These are phyloP conservation scores for Listronotus oregonensis DNA, from an alignment of 1,140 invertebrate genomes.

Conservation along the genomic window DNA sequence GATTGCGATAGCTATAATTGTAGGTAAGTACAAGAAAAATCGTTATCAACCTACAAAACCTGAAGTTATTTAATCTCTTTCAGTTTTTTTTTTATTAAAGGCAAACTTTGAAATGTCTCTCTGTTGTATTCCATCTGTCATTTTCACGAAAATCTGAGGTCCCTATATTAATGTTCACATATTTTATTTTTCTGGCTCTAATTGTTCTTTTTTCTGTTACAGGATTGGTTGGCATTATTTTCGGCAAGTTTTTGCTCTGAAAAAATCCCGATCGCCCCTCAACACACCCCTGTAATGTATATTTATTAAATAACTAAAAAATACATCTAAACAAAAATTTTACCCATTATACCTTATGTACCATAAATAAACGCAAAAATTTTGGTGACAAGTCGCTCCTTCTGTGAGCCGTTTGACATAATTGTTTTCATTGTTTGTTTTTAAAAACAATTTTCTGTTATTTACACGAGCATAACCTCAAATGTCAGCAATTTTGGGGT, in stretches of 20 bases:
- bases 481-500: too few relatives aligned
- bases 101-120: too few relatives aligned
- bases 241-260: conserved; percentile 54
- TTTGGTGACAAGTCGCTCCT: conserved; percentile 15
- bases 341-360: conserved; percentile 40
- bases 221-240: conserved; percentile 48
- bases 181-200: neutral
- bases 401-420: neutral
- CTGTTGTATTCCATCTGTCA: too few relatives aligned
- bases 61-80: conserved; percentile 2
- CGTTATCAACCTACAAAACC: too few relatives aligned
- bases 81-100: neutral
- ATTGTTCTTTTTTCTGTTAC: conserved; percentile 35
- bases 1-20: conserved; percentile 39
- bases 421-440: neutral
- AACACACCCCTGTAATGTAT: conserved; percentile 46
- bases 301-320: conserved; percentile 47
- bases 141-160: too few relatives aligned
- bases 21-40: conserved; percentile 29
- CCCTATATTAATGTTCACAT: too few relatives aligned
- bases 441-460: neutral
- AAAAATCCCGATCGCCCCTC: conserved; percentile 30
- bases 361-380: conserved; percentile 39
- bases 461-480: neutral
- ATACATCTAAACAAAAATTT: conserved; percentile 40